phyloP scores from a whole-genome alignment of 2,113 vertebrate genomes.

The Stegastes partitus region DNA sequence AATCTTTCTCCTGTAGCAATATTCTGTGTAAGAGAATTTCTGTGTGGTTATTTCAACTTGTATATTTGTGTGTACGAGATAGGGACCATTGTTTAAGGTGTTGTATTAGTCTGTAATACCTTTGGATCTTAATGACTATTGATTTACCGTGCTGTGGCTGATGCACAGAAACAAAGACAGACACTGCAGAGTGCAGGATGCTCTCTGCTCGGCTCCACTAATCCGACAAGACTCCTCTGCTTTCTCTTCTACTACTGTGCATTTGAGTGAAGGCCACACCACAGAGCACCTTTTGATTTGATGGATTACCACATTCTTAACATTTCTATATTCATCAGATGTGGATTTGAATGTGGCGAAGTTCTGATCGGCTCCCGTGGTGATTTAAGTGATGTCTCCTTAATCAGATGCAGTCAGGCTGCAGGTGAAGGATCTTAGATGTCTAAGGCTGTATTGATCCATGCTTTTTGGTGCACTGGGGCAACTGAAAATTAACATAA shows the following conservation, averaged over 20 bases:
- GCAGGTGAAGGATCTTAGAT: too few species aligned
- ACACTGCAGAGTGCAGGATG: neutral
- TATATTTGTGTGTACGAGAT: slow-evolving; percentile 21
- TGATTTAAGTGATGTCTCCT: too few species aligned
- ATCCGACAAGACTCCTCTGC: neutral
- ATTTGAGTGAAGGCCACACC: slow-evolving; percentile 10
- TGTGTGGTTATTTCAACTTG: slow-evolving; percentile 54
- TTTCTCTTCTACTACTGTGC: slow-evolving; percentile 19
- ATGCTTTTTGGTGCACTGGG: too few species aligned
- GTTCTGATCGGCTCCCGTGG: too few species aligned
- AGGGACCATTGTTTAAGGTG: slow-evolving; percentile 3
- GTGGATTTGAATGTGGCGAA: too few species aligned
- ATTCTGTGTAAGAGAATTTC: slow-evolving; percentile 54
- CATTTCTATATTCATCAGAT: too few species aligned
- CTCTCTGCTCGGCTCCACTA: slow-evolving; percentile 2
- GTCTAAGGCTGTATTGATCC: too few species aligned
- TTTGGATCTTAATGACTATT: slow-evolving; percentile 21
- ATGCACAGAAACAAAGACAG: neutral
- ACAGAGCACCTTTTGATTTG: neutral
- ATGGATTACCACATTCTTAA: too few species aligned
- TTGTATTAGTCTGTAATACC: slow-evolving; percentile 7
- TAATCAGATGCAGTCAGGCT: too few species aligned
- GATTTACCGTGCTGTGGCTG: neutral
- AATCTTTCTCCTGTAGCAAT: slow-evolving; percentile 68
- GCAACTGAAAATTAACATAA: too few species aligned